phyloP scores from a whole-genome alignment of 2,888 invertebrate genomes.

The Cerastoderma edule region DNA sequence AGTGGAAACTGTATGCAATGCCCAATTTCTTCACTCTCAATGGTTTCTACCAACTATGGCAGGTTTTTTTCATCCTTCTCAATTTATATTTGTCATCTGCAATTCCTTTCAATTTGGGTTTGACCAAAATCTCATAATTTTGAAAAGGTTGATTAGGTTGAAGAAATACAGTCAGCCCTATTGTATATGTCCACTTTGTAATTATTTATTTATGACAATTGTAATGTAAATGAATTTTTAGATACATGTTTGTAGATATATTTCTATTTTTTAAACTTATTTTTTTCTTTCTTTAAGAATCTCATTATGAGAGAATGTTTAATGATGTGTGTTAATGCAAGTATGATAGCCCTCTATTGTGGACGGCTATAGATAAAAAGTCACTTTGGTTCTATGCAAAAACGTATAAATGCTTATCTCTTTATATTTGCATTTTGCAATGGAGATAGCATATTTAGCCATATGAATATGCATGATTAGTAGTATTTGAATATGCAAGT shows the following conservation, averaged over 20 bases:
- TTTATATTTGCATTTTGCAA: neutral
- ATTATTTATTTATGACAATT: slow-evolving; percentile 21
- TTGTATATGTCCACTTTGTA: too few species aligned
- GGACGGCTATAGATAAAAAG: slow-evolving; percentile 15
- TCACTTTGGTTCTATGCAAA: slow-evolving; percentile 65
- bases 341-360: neutral
- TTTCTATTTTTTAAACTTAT: slow-evolving; percentile 9
- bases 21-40: too few species aligned
- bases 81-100: too few species aligned
- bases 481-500: slow-evolving; percentile 14
- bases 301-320: neutral
- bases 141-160: too few species aligned
- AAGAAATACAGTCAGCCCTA: too few species aligned
- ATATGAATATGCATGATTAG: slow-evolving; percentile 17
- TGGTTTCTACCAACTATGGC: too few species aligned
- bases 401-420: neutral
- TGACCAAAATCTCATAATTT: too few species aligned
- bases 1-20: too few species aligned
- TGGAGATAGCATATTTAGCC: slow-evolving; percentile 19
- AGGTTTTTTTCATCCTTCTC: too few species aligned
- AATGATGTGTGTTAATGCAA: neutral
- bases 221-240: slow-evolving; percentile 6
- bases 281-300: neutral
- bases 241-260: slow-evolving; percentile 21
- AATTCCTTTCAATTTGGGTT: too few species aligned